Conservation (phyloP, 2,113 vertebrate species). For the Gadus chalcogrammus region DNA sequence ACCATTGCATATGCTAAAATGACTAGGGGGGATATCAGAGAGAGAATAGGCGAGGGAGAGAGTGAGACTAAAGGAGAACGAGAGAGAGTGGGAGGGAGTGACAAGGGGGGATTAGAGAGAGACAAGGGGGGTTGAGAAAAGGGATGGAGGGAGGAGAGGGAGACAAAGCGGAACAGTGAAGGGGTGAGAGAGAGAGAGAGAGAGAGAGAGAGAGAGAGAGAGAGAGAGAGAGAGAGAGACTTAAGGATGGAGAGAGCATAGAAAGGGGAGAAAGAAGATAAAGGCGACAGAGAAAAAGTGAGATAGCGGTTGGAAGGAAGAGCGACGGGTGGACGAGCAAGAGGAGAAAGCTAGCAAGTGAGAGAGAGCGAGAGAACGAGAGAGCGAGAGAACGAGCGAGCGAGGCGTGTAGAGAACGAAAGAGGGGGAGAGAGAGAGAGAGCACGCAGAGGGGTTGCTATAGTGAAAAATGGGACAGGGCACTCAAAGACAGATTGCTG, state of each 20-base stretch:
- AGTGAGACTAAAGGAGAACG: background rate
- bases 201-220: too few species aligned
- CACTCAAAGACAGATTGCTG: slow-evolving; percentile 19
- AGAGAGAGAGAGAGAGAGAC: background rate
- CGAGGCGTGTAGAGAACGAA: too few species aligned
- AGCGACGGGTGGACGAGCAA: background rate
- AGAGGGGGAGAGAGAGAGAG: background rate
- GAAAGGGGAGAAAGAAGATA: background rate
- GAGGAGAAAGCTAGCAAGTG: background rate
- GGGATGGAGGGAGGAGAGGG: background rate
- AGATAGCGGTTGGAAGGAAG: background rate
- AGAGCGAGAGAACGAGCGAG: background rate
- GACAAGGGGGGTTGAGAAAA: background rate
- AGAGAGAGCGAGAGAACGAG: background rate
- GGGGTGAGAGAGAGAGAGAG: too few species aligned
- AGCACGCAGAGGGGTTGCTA: background rate
- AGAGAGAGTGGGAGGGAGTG: background rate
- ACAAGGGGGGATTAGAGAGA: background rate
- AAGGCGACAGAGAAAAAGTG: background rate
- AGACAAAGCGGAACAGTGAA: background rate
- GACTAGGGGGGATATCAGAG: background rate
- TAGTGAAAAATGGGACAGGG: too few species aligned
- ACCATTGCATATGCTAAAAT: too few species aligned
- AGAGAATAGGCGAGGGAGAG: background rate
- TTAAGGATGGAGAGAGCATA: too few species aligned